These are phyloP conservation scores for Magallana gigas DNA, from an alignment of 1,140 invertebrate genomes.

Conservation along the genomic window DNA sequence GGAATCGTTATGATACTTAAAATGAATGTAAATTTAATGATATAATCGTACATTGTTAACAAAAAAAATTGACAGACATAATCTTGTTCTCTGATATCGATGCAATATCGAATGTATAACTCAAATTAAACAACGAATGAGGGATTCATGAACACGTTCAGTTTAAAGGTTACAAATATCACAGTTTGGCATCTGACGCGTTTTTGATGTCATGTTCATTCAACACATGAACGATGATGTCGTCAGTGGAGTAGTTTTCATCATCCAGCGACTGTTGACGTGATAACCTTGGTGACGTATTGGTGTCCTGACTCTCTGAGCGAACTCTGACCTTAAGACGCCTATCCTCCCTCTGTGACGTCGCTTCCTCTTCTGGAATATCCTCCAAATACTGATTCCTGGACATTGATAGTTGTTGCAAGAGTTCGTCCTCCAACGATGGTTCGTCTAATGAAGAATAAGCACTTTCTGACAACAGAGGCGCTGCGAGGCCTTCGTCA, in stretches of 20 bases:
- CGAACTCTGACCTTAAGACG: neutral
- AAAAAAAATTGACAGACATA: no score
- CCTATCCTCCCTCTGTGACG: neutral
- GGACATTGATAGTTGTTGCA: neutral
- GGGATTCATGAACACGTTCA: neutral
- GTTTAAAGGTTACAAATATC: neutral
- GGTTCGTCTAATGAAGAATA: conserved; percentile 42
- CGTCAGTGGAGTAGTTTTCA: conserved; percentile 27
- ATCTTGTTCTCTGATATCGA: no score
- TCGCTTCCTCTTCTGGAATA: conserved; percentile 57
- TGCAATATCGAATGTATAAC: no score
- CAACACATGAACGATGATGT: conserved; percentile 19
- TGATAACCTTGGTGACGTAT: conserved; percentile 12
- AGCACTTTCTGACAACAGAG: conserved; percentile 28
- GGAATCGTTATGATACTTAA: no score
- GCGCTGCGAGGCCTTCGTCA: neutral
- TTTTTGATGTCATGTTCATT: neutral
- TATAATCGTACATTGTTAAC: no score
- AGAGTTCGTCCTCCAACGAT: neutral
- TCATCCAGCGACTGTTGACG: conserved; percentile 32
- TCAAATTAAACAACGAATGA: no score
- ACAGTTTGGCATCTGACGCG: neutral
- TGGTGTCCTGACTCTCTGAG: conserved; percentile 14
- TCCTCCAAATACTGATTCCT: conserved; percentile 41
- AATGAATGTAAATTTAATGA: no score